Conservation (phyloP, 2,888 invertebrate species). For the Nezara viridula region DNA sequence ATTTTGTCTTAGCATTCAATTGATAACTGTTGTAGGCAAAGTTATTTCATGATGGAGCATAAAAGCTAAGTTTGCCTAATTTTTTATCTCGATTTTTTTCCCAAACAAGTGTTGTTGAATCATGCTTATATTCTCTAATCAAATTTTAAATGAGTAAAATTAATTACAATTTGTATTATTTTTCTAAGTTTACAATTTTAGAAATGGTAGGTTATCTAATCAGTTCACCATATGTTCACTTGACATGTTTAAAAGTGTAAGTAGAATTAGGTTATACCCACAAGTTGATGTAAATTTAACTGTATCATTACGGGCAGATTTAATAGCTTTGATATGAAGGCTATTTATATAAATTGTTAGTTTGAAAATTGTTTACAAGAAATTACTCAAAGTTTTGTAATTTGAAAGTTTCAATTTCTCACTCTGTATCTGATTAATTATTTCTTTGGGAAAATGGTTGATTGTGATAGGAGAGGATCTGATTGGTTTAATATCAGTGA, state of each 20-base stretch:
- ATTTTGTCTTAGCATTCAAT: too few relatives aligned
- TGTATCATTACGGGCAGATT: neutral
- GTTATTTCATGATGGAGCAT: too few relatives aligned
- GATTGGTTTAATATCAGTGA: constrained; percentile 52
- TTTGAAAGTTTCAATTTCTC: neutral
- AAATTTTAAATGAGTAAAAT: neutral
- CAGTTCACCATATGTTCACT: constrained; percentile 5
- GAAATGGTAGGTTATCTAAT: neutral
- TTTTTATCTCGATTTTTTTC: too few relatives aligned
- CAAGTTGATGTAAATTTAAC: constrained; percentile 30
- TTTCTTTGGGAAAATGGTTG: constrained; percentile 43
- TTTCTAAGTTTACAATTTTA: neutral
- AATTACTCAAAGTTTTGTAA: neutral
- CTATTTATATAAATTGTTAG: constrained; percentile 1
- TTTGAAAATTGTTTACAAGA: constrained; percentile 14
- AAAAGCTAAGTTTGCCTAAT: too few relatives aligned
- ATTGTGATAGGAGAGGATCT: constrained; percentile 34
- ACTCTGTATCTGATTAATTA: neutral
- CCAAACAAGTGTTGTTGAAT: neutral
- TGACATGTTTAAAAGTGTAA: constrained; percentile 33
- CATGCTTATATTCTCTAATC: neutral
- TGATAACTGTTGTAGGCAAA: too few relatives aligned
- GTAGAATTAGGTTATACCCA: constrained; percentile 22
- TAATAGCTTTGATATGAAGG: neutral
- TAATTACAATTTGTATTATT: neutral